Conservation (phyloP, 2,113 vertebrate species). For the Campylomormyrus numenius region DNA sequence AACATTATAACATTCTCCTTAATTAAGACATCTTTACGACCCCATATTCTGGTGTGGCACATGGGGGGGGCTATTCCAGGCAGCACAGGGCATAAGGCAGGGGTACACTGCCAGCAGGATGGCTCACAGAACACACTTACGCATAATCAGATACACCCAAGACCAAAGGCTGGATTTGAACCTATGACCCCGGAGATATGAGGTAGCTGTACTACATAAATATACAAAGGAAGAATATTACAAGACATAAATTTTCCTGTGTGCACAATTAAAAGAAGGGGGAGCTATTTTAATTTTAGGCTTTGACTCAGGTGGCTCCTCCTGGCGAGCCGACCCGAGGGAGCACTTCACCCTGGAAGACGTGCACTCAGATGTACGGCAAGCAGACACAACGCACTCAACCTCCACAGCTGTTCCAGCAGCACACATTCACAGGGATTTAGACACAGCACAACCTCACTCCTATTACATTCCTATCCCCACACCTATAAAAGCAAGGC, state of each 20-base stretch:
- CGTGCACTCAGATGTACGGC: conserved; percentile 81
- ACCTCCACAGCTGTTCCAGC: conserved; percentile 75
- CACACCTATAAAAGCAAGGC: not conserved
- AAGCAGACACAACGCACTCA: conserved; percentile 76
- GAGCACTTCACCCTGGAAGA: conserved; percentile 75
- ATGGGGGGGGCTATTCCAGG: not conserved
- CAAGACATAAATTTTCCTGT: not conserved
- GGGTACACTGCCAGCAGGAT: not conserved
- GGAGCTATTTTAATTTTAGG: not conserved
- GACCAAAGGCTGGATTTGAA: not conserved
- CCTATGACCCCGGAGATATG: not conserved
- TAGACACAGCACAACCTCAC: not conserved
- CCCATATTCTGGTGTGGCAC: not conserved
- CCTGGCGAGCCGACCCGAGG: conserved; percentile 49
- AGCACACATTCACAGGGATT: conserved; percentile 65
- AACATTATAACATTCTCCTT: not conserved
- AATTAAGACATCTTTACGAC: not conserved
- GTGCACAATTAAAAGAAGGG: not conserved
- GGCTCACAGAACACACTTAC: not conserved
- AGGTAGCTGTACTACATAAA: not conserved
- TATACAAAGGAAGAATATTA: not conserved
- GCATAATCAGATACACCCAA: not conserved
- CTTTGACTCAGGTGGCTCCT: conserved; percentile 72
- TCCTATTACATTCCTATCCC: not conserved
- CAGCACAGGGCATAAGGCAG: not conserved